These are phyloP conservation scores for Tetragonula carbonaria DNA, from an alignment of 2,888 invertebrate species.

Conservation along the genomic window DNA sequence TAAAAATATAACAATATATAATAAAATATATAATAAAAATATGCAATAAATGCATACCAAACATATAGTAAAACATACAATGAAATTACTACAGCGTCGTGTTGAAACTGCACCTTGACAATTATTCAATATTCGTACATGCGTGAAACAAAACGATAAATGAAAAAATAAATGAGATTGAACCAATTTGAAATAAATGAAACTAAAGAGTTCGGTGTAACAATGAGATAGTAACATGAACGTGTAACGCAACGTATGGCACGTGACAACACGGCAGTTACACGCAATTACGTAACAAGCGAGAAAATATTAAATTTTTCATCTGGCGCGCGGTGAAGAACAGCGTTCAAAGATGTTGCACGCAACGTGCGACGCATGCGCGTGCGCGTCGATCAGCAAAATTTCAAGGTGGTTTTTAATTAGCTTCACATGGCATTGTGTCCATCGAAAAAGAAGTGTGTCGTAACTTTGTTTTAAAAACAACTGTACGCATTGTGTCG, in stretches of 20 bases:
- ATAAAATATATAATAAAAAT: too few relatives aligned
- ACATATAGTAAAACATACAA: too few relatives aligned
- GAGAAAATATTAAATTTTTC: not conserved
- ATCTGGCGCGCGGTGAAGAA: not conserved
- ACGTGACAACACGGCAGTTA: not conserved
- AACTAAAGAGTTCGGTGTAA: not conserved
- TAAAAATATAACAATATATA: not conserved
- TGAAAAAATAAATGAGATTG: not conserved
- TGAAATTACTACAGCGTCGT: not conserved
- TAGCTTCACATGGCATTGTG: conserved; percentile 36
- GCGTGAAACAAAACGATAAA: not conserved
- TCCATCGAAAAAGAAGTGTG: conserved; percentile 34
- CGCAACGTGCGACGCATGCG: conserved; percentile 3
- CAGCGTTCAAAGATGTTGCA: conserved; percentile 27
- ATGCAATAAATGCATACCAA: too few relatives aligned
- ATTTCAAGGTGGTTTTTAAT: conserved; percentile 57
- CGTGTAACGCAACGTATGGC: too few relatives aligned
- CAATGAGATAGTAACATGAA: too few relatives aligned
- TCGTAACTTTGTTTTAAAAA: conserved; percentile 31
- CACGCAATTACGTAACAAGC: not conserved
- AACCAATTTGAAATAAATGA: not conserved
- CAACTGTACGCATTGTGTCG: conserved; percentile 20
- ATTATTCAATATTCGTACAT: not conserved
- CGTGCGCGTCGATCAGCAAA: conserved; percentile 24
- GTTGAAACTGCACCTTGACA: not conserved